Base-by-base conservation (phyloP, 2,888 invertebrate species). In the Sphecodes monilicornis region DNA sequence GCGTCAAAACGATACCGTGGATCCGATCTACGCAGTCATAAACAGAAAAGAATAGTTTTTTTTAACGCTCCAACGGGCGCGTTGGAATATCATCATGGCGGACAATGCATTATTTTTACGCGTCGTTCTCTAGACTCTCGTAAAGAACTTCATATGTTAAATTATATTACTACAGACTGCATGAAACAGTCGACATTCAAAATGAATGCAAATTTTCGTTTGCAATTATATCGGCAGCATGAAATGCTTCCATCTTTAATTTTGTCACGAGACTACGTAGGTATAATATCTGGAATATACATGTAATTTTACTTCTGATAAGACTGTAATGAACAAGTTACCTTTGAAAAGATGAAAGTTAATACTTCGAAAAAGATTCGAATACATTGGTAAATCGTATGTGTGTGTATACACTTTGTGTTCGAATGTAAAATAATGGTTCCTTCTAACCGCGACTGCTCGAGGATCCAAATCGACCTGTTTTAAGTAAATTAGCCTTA, bases 1-100 rank as follows among this genome's bases (percentile, higher is more conserved):
- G 69, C 80, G 60, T 76, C 82, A 73, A 74, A 80, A 82, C 80
- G 88, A 88, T 77, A 76, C 32, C 60, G 54, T 18, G 26, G 22
- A 69, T 69, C 39, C 66, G 66, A 66, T 66, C 66, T 66, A 66
- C n/a, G 18, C 39, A 50, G 36, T 3, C 11, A 32, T 4, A 36
- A 66, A 36, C 13, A 26, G 16, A 39, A 29, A 39, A 68, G 39
- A 39, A 68, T 39, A 39, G 39, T n/a, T 68, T 39, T 68, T 68
- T 68, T 68, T 39, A 68, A 68, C 68, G 36, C 68, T 68, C 39
- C n/a, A 68, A 36, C 39, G 68, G 36, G 36, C 68, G 36, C 39
- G 68, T 39, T 39, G 13, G 39, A 39, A n/a, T 68, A 36, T 66
- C 36, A 66, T 22, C 32, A 32, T 36, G 32, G 16, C 64, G 64